Base-by-base conservation (phyloP, 2,113 vertebrate species). In the Motacilla alba region DNA sequence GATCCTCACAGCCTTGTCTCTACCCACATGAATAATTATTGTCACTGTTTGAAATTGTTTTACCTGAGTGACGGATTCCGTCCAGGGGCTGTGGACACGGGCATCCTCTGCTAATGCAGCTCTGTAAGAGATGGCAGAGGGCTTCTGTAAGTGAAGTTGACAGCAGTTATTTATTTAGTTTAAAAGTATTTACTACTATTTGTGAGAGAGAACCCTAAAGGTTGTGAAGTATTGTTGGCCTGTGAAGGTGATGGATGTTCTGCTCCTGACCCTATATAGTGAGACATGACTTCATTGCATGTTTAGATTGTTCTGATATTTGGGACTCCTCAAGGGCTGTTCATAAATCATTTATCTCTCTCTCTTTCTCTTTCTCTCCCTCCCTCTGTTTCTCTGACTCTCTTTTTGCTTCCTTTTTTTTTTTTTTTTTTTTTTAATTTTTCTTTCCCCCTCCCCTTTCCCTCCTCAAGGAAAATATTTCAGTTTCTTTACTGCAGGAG, bases 281-380 rank as follows among this genome's bases (percentile, higher is more conserved):
- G 98, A 98, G 98, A 98, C 98, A 98, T 98, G 98, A 98, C 98
- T 98, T 98, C 98, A 98, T 98, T 98, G 97, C 98, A 98, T 98
- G 98, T 98, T 98, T 98, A 98, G 98, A 98, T 98, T 98, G 98
- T 98, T 98, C 97, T 98, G 97, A 98, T 98, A 98, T 98, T 98
- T 98, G 97, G 97, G 97, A 97, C 98, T 98, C 98, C 98, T 98
- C 97, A 98, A 98, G 98, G 98, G 96, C 98, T 98, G 97, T 98
- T 98, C 98, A 99, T 98, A 98, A 98, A 99, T 99, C 98, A 98
- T 98, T 98, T 98, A 97, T 98, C 98, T 98, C 96, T 98, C 96
- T 97, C 93, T 97, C 96, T 97, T 92, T 97, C 89, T 96, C 90
- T 97, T 86, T 96, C 93, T 91, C 76, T 96, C 87, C 44, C 91